Evolutionary conservation across 1,140 invertebrate species (phyloP), one percentile per base, ranked within the genome.

Genomic region (Uloborus diversus): DNA sequence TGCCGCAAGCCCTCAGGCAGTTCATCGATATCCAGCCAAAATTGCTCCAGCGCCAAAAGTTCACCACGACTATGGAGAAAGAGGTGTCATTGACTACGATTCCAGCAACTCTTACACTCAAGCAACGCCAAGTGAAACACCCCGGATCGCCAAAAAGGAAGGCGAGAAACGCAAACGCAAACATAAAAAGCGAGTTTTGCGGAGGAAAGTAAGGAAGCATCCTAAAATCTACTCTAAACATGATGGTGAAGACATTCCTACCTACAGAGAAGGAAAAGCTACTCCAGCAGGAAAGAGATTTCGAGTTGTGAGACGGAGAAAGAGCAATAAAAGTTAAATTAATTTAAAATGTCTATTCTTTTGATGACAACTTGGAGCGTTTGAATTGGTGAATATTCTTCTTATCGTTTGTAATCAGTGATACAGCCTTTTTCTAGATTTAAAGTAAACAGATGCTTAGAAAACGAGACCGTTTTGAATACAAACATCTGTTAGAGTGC

Each of bases 211-310:
- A 0, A 56, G 33, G n/a, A 65, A 56, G 25, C 61, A 78, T 3
- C 49, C 30, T 3, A 71, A 59, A 32, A 30, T 53, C 17, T 53
- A 9, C 20, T 9, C n/a, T 20, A 53, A 53, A n/a, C 42, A 66
- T 7, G 25, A 57, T 0, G 51, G 68, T 13, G 35, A 66, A 5
- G 64, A 79, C 4, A 69, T 79, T 25, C 76, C 76, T 20, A 79
- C 76, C 5, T 79, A 79, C 56, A 57, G 76, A 27, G 76, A 79
- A 27, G 27, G 27, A 1, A 79, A 79, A 35, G 76, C 65, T 7
- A 79, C 64, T 1, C 42, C 76, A 14, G 51, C 64, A 14, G 30
- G 13, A 3, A 59, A 37, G 27, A 57, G 56, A 25, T 69, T 49
- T 4, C 33, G 65, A 2, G 2, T 68, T 14, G 76, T 79, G 2